These are phyloP conservation scores for Clepsis dumicolana DNA, from an alignment of 2,888 invertebrate species.

Conservation along the genomic window DNA sequence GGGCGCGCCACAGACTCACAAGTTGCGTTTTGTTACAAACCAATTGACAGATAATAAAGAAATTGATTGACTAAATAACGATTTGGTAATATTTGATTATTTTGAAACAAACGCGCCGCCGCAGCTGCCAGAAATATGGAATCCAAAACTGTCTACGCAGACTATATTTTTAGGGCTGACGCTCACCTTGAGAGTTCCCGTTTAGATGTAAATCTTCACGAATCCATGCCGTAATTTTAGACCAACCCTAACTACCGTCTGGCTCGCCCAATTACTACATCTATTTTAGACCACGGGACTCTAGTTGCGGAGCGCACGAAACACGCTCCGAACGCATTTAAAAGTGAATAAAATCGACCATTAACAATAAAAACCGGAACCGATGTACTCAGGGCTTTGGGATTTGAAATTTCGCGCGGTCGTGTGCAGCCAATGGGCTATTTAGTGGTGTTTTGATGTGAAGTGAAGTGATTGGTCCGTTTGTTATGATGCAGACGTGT, in stretches of 20 bases:
- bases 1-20: too few relatives aligned
- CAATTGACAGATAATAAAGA: background rate
- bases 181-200: constrained; percentile 49
- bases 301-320: constrained; percentile 55
- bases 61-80: background rate
- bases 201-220: constrained; percentile 59
- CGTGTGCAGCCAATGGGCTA: constrained; percentile 22
- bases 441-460: constrained; percentile 37
- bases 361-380: constrained; percentile 54
- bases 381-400: constrained; percentile 48
- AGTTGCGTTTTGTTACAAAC: too few relatives aligned
- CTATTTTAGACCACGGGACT: constrained; percentile 72
- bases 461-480: constrained; percentile 34
- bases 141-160: constrained; percentile 33
- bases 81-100: constrained; percentile 18
- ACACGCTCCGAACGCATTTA: constrained; percentile 46
- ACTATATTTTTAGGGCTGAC: constrained; percentile 48
- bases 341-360: constrained; percentile 60
- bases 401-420: constrained; percentile 47
- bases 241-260: constrained; percentile 76
- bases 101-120: constrained; percentile 19
- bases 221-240: constrained; percentile 69
- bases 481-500: constrained; percentile 45
- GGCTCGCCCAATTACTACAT: constrained; percentile 72
- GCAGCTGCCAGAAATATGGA: constrained; percentile 33